Percentiles rank a stretch among this genome's conserved stretches.
Conservation (phyloP, 2,888 invertebrate genomes). For the Cerceris rybyensis region DNA sequence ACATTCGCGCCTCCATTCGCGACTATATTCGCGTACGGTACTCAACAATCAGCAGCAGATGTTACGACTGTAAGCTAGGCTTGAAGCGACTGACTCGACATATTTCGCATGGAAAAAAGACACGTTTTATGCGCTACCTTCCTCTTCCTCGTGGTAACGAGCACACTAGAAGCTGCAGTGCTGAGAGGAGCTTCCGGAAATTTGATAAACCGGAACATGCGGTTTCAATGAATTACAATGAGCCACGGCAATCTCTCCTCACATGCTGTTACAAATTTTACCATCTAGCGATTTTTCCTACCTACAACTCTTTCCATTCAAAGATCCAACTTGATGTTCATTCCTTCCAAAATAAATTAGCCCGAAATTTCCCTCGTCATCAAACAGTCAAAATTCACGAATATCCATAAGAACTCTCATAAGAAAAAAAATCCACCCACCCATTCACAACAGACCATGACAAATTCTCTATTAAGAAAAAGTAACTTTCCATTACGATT, state of each 20-base stretch:
- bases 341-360: too few species aligned
- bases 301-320: too few species aligned
- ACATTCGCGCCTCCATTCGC: constrained; percentile 38
- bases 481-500: background rate
- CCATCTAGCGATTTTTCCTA: too few species aligned
- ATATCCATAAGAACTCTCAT: background rate
- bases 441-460: too few species aligned
- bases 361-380: too few species aligned
- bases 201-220: constrained; percentile 6
- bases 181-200: constrained; percentile 46
- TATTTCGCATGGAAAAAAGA: constrained; percentile 64
- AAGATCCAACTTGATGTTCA: too few species aligned
- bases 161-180: constrained; percentile 40
- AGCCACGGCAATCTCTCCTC: too few species aligned
- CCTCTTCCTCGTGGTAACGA: constrained; percentile 71
- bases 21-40: constrained; percentile 54
- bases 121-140: constrained; percentile 63
- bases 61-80: constrained; percentile 68
- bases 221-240: background rate
- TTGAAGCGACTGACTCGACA: constrained; percentile 75
- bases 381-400: too few species aligned
- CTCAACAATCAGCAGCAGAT: constrained; percentile 66
- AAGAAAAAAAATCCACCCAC: background rate
- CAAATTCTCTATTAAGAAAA: background rate
- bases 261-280: too few species aligned